Evolutionary conservation across 2,888 invertebrate genomes (phyloP).

Genomic region (Athetis lepigone): DNA sequence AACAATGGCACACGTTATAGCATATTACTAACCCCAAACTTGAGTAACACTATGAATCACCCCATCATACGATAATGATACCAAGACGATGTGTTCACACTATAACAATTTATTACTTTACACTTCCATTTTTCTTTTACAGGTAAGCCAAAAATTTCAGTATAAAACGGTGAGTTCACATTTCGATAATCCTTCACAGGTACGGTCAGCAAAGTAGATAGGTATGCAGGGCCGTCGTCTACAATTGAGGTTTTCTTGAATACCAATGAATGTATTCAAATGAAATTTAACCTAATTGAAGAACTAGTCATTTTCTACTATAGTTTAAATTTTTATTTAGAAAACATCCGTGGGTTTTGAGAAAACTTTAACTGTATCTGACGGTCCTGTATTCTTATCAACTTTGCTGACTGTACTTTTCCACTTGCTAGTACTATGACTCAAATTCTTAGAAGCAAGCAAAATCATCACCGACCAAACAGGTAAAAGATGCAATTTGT

Average conservation of each 20-base stretch:
- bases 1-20: slow-evolving; percentile 44
- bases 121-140: slow-evolving; percentile 69
- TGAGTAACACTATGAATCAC: slow-evolving; percentile 75
- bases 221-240: no score
- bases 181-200: slow-evolving; percentile 55
- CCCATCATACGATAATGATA: slow-evolving; percentile 66
- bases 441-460: slow-evolving; percentile 66
- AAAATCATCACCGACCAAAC: slow-evolving; percentile 59
- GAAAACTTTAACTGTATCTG: no score
- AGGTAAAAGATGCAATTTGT: slow-evolving; percentile 67
- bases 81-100: slow-evolving; percentile 37
- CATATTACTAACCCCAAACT: slow-evolving; percentile 69
- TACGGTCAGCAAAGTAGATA: no score
- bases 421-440: slow-evolving; percentile 57
- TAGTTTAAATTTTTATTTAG: no score
- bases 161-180: slow-evolving; percentile 66
- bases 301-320: no score
- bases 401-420: no score
- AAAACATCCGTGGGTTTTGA: no score
- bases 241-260: no score
- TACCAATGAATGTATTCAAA: no score
- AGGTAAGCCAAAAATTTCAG: slow-evolving; percentile 64
- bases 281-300: no score
- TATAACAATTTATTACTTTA: slow-evolving; percentile 53
- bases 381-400: no score